These are phyloP conservation scores for Leucophenga montana DNA, from an alignment of 2,888 invertebrate genomes.

Conservation along the genomic window DNA sequence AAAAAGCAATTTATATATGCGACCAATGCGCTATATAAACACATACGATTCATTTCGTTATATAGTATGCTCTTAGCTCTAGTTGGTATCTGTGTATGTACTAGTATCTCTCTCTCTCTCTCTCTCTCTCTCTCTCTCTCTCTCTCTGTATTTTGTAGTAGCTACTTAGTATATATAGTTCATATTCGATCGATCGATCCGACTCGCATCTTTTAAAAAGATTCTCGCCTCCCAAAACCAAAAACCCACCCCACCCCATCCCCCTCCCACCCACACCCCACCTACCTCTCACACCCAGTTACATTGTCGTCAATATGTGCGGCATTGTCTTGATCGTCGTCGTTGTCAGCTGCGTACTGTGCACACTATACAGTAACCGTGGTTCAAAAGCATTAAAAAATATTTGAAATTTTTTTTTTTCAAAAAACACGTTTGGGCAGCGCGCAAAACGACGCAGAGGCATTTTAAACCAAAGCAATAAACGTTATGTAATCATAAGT, in stretches of 20 bases:
- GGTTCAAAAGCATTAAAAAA: too few relatives aligned
- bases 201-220: conserved; percentile 13
- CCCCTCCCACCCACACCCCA: too few relatives aligned
- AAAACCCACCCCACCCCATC: too few relatives aligned
- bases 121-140: not conserved
- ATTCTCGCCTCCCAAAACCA: not conserved
- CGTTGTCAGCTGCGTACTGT: not conserved
- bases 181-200: conserved; percentile 31
- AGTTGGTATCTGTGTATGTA: too few relatives aligned
- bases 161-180: too few relatives aligned
- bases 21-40: too few relatives aligned
- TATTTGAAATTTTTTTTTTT: too few relatives aligned
- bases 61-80: too few relatives aligned
- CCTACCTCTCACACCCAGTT: too few relatives aligned
- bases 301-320: not conserved
- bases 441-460: conserved; percentile 62
- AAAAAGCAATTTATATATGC: too few relatives aligned
- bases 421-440: conserved; percentile 33
- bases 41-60: too few relatives aligned
- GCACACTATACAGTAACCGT: conserved; percentile 44
- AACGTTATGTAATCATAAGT: conserved; percentile 66
- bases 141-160: not conserved
- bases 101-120: too few relatives aligned
- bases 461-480: conserved; percentile 72
- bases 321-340: not conserved